A percentile compares a stretch with the other conserved stretches of the same genome.
Evolutionary conservation across 2,888 invertebrate species (phyloP).

Genomic region (Netelia melanura): DNA sequence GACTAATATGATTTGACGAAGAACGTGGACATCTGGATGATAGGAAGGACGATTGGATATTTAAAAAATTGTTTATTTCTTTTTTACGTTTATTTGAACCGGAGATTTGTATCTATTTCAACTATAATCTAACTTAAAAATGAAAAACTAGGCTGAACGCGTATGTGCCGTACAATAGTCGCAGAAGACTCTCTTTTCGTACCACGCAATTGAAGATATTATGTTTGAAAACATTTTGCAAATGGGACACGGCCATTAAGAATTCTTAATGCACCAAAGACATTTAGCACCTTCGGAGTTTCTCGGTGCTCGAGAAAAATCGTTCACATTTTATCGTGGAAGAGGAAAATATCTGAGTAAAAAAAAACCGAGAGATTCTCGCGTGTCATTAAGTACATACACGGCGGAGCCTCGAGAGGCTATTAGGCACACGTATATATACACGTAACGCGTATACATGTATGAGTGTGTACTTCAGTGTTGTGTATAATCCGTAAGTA

Average conservation of each 20-base stretch:
- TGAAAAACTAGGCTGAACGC: too few relatives aligned
- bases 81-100: too few relatives aligned
- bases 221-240: conserved; percentile 18
- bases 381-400: conserved; percentile 63
- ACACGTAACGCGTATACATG: background rate
- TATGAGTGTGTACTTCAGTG: conserved; percentile 1
- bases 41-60: too few relatives aligned
- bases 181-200: background rate
- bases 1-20: too few relatives aligned
- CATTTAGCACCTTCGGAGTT: conserved; percentile 25
- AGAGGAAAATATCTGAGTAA: conserved; percentile 27
- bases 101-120: too few relatives aligned
- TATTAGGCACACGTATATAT: conserved; percentile 43
- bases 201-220: conserved; percentile 1
- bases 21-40: too few relatives aligned
- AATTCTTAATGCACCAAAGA: conserved; percentile 17
- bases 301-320: conserved; percentile 55
- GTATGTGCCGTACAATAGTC: background rate
- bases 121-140: too few relatives aligned
- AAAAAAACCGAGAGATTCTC: conserved; percentile 44
- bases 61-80: too few relatives aligned
- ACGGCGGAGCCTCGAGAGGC: conserved; percentile 61
- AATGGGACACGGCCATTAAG: conserved; percentile 44
- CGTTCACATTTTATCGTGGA: conserved; percentile 55
- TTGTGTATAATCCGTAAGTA: conserved; percentile 13